Conservation (phyloP, 30 jellyfish, hydroid and myxozoan genomes). For the Aurelia aurita region DNA sequence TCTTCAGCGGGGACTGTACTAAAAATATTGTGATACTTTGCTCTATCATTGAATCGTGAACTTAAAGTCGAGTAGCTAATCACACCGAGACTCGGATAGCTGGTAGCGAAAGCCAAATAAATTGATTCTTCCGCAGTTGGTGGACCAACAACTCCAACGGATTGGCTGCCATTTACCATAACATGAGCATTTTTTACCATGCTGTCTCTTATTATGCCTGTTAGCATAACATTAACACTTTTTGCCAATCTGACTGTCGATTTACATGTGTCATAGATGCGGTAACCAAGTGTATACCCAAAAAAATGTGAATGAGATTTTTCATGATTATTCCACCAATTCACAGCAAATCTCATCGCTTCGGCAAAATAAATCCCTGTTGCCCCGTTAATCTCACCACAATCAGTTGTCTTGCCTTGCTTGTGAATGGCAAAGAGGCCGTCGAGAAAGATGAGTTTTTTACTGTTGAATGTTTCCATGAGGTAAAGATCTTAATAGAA, state of each 20-base stretch:
- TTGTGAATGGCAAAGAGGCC: conserved; percentile 54
- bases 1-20: conserved; percentile 51
- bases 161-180: no score
- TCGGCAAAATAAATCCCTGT: conserved; percentile 43
- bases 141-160: conserved; percentile 49
- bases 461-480: no score
- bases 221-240: no score
- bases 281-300: conserved; percentile 54
- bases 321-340: conserved; percentile 1
- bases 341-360: conserved; percentile 58
- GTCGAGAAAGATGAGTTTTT: no score
- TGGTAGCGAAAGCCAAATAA: not conserved
- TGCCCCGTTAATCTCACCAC: conserved; percentile 46
- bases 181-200: no score
- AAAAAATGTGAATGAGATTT: not conserved
- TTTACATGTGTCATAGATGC: conserved; percentile 53
- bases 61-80: conserved; percentile 38
- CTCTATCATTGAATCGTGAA: conserved; percentile 15
- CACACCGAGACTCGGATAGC: not conserved
- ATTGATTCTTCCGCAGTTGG: conserved; percentile 51
- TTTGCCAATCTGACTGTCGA: no score
- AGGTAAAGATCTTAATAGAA: no score
- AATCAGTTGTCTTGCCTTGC: conserved; percentile 39
- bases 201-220: no score
- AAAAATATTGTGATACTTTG: conserved; percentile 9